Percentiles rank a stretch among this genome's conserved stretches.
Evolutionary conservation across 2,888 invertebrate species (phyloP).

Genomic region (Eristalis pertinax): DNA sequence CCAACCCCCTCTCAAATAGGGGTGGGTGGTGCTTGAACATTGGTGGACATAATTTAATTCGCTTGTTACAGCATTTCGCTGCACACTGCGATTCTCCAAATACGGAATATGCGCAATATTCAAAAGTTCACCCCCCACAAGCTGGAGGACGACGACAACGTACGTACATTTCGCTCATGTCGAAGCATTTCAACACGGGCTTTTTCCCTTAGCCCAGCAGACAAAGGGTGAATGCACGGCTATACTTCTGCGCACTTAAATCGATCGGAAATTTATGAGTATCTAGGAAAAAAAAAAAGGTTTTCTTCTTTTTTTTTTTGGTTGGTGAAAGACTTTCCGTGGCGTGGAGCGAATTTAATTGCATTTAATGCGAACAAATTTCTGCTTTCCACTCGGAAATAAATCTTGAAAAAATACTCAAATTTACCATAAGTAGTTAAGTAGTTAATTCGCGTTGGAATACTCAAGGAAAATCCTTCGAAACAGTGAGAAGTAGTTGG

Average conservation of each 20-base stretch:
- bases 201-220: slow-evolving; percentile 23
- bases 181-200: slow-evolving; percentile 43
- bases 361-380: slow-evolving; percentile 54
- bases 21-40: slow-evolving; percentile 15
- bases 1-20: background rate
- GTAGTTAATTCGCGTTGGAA: slow-evolving; percentile 13
- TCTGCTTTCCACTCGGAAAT: slow-evolving; percentile 6
- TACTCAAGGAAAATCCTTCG: background rate
- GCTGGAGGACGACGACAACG: background rate
- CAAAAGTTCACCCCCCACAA: slow-evolving; percentile 36
- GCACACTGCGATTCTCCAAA: slow-evolving; percentile 44
- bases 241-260: slow-evolving; percentile 70
- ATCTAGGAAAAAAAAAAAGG: slow-evolving; percentile 26
- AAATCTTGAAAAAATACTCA: slow-evolving; percentile 28
- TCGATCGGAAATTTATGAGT: slow-evolving; percentile 67
- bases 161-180: slow-evolving; percentile 5
- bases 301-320: background rate
- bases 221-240: slow-evolving; percentile 60
- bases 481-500: slow-evolving; percentile 13
- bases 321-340: slow-evolving; percentile 59
- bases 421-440: slow-evolving; percentile 14
- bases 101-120: slow-evolving; percentile 55
- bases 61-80: slow-evolving; percentile 17
- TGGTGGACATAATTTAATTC: slow-evolving; percentile 32
- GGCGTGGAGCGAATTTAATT: slow-evolving; percentile 56